Base-by-base conservation (phyloP, 2,113 vertebrate genomes). In the Jaculus jaculus region DNA sequence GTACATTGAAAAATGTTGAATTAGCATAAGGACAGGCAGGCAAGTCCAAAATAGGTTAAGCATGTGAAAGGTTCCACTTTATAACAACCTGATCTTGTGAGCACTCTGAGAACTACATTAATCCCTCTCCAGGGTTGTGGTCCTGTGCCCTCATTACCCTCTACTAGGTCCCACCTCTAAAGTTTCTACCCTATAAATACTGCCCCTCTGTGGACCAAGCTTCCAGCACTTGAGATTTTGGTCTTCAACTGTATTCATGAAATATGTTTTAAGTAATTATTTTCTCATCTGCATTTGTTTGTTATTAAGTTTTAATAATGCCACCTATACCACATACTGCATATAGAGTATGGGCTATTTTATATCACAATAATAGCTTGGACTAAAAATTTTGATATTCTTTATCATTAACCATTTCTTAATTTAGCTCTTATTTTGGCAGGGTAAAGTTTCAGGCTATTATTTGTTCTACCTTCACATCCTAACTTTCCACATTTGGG, bases 381-480 rank as follows among this genome's bases (percentile, higher is more conserved):
- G 58, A 42, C 32, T 54, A 51, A 24, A 65, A n/a, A 21, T 2
- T 58, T 23, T 69, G 58, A 63, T 83, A 68, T 68, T 63, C 39
- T 84, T 39, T 17, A 20, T 5, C 17, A 34, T 23, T 18, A 8
- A 60, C 17, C 37, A 13, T 51, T n/a, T 78, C 63, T 90, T 95
- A 89, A 89, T 54, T 79, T 5, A 51, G 54, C 24, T 81, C 47
- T 84, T 63, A 83, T 58, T 89, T 78, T 54, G 21, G 58, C 58
- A 2, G 37, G 23, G 51, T 28, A 26, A 61, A 4, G 16, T 72
- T 17, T 13, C 1, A 7, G 37, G 69, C 34, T 75, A 3, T 63
- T 89, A 75, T 89, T 91, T 84, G 16, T 78, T 92, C 24, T n/a
- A 4, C 26, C 28, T 89, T 83, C 81, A 80, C 32, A 37, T 84